phyloP scores from a whole-genome alignment of 2,113 vertebrate species.

The Ancistrus triradiatus region DNA sequence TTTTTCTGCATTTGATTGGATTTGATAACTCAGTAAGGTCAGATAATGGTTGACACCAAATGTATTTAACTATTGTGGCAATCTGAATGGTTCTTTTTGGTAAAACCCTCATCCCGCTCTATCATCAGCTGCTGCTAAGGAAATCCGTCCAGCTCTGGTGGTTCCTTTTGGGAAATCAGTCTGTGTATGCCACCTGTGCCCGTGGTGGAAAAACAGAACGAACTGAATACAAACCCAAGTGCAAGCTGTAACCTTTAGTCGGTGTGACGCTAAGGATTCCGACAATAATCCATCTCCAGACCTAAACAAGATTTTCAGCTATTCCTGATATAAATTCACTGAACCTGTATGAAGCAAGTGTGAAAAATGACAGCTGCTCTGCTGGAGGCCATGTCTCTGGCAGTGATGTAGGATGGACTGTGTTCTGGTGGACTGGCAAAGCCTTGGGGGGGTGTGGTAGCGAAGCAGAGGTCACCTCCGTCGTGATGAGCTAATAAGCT shows the following conservation, averaged over 20 bases:
- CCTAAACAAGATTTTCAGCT: slow-evolving; percentile 1
- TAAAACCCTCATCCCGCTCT: neutral
- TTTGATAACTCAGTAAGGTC: neutral
- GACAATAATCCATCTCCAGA: slow-evolving; percentile 1
- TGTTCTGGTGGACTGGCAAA: slow-evolving; percentile 8
- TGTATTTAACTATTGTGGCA: neutral
- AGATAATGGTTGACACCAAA: neutral
- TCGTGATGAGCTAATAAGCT: slow-evolving; percentile 1
- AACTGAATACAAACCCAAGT: neutral
- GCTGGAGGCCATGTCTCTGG: slow-evolving; percentile 25
- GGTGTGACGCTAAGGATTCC: neutral
- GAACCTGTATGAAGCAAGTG: neutral
- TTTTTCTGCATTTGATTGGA: slow-evolving; percentile 6
- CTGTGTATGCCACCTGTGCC: slow-evolving; percentile 18
- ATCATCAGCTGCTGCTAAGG: neutral
- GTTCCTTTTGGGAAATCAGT: slow-evolving; percentile 22
- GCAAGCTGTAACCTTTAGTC: neutral
- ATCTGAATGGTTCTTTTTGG: slow-evolving; percentile 1
- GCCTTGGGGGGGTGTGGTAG: neutral
- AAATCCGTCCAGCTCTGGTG: neutral
- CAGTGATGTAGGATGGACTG: slow-evolving; percentile 25
- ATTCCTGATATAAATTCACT: neutral
- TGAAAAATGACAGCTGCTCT: neutral
- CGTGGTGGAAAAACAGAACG: neutral
- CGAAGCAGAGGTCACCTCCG: neutral